Evolutionary conservation across 2,888 invertebrate species (phyloP).

Genomic region (Sepiola atlantica): DNA sequence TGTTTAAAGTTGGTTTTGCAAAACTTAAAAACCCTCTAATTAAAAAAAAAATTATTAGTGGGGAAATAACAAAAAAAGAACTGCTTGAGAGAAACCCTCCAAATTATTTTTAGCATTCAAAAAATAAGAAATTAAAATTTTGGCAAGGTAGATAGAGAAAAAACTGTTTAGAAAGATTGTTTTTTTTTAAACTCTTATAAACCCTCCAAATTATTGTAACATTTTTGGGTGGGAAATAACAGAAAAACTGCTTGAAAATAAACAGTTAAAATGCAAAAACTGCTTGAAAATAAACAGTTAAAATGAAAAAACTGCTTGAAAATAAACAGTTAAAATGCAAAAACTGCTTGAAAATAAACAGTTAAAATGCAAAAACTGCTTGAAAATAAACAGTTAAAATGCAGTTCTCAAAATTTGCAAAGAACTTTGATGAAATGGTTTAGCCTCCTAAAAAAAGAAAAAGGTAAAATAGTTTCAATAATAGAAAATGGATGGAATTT

Average conservation of each 20-base stretch:
- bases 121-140: neutral
- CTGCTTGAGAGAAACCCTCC: no score
- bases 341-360: neutral
- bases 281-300: no score
- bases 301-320: neutral
- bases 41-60: no score
- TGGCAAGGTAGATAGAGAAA: neutral
- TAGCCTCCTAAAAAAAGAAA: neutral
- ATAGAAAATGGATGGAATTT: neutral
- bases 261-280: neutral
- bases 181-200: no score
- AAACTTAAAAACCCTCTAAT: no score
- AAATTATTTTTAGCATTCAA: neutral
- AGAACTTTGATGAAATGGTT: neutral
- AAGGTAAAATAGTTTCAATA: neutral
- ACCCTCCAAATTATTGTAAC: neutral
- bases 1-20: no score
- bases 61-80: no score
- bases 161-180: neutral
- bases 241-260: constrained; percentile 1
- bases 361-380: neutral
- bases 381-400: neutral
- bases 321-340: neutral
- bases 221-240: neutral
- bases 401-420: neutral